Conservation (phyloP, 2,797 vertebrate genomes). For the Hyperoplus lanceolatus region DNA sequence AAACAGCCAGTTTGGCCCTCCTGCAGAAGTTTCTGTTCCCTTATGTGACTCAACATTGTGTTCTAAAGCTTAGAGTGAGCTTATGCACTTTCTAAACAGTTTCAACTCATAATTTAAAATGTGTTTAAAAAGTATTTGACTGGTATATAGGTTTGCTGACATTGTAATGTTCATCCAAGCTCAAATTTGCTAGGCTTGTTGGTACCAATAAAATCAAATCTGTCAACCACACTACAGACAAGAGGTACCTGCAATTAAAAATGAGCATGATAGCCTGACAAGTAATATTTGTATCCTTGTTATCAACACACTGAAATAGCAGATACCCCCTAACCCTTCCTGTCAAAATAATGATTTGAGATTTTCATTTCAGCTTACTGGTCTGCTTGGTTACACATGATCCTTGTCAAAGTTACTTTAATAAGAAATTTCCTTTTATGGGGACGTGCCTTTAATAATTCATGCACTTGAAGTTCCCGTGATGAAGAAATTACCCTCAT, state of each 20-base stretch:
- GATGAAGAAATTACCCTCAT: conserved; percentile 20
- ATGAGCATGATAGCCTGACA: conserved; percentile 9
- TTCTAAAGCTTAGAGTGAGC: not conserved
- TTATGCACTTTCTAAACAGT: conserved; percentile 11
- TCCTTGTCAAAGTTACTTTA: conserved; percentile 14
- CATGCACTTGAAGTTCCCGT: conserved; percentile 11
- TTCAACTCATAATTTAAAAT: not conserved
- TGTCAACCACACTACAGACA: not conserved
- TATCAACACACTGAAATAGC: conserved; percentile 17
- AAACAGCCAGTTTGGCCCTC: conserved; percentile 53
- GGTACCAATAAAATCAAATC: conserved; percentile 5
- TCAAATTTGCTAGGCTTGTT: not conserved
- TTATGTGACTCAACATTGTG: conserved; percentile 32
- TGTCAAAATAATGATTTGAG: conserved; percentile 33
- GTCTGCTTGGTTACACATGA: conserved; percentile 22
- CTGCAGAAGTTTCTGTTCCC: conserved; percentile 45
- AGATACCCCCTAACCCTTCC: conserved; percentile 6
- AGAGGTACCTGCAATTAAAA: conserved; percentile 14
- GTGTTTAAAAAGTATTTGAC: not conserved
- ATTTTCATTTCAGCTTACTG: conserved; percentile 29
- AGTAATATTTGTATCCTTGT: conserved; percentile 15
- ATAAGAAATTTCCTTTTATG: conserved; percentile 21
- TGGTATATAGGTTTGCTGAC: not conserved
- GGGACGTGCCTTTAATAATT: conserved; percentile 9
- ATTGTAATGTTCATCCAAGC: conserved; percentile 5